These are phyloP conservation scores for Drosophila nr. perissopoda DNA, from an alignment of 2,888 invertebrate species.

Conservation along the genomic window DNA sequence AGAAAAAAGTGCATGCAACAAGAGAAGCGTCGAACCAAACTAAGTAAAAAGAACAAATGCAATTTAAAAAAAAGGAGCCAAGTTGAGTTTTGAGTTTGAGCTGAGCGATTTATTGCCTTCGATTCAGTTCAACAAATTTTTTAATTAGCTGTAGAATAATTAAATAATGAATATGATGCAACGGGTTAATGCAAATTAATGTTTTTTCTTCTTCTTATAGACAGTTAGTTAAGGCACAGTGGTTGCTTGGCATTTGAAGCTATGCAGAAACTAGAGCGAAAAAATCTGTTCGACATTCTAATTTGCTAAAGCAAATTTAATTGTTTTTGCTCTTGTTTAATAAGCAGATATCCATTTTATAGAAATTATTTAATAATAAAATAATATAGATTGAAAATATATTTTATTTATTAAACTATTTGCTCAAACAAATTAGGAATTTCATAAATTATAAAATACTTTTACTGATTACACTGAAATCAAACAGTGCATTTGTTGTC, in stretches of 20 bases:
- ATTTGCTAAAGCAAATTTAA: too few relatives aligned
- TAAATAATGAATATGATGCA: conserved; percentile 3
- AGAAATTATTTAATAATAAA: background rate
- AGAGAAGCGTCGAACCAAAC: conserved; percentile 73
- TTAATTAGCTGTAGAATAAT: conserved; percentile 41
- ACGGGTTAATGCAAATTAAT: background rate
- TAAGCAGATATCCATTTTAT: background rate
- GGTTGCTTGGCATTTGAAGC: background rate
- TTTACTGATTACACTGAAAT: conserved; percentile 3
- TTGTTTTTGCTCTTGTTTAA: background rate
- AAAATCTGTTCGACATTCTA: background rate
- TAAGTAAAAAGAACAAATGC: conserved; percentile 23
- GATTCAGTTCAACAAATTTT: conserved; percentile 51
- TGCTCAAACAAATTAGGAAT: background rate
- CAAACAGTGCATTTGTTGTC: conserved; percentile 10
- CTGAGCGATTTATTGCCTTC: conserved; percentile 49
- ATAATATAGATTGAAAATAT: background rate
- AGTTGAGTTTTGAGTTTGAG: conserved; percentile 15
- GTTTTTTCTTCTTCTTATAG: background rate
- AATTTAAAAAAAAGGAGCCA: conserved; percentile 21
- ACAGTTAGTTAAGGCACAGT: conserved; percentile 14
- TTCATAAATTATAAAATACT: background rate
- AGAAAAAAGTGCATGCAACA: conserved; percentile 78
- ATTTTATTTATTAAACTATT: background rate
- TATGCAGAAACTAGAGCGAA: background rate